These are phyloP conservation scores for Drosophila lacertosa DNA, from an alignment of 1,140 invertebrate genomes.

Conservation along the genomic window DNA sequence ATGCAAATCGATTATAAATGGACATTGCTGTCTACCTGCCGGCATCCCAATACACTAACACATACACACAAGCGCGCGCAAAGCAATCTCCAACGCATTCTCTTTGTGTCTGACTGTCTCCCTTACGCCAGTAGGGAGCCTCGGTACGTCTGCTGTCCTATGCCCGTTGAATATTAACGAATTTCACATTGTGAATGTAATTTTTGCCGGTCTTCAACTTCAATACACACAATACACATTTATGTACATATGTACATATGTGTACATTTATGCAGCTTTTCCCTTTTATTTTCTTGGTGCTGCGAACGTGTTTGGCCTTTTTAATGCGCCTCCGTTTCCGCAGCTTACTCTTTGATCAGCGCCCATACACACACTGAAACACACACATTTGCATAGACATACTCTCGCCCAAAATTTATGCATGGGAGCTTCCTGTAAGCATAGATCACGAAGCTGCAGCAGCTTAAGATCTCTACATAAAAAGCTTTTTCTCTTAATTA, in stretches of 20 bases:
- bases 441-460: slow-evolving; percentile 5
- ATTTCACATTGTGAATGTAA: slow-evolving; percentile 43
- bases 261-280: slow-evolving; percentile 27
- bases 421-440: neutral
- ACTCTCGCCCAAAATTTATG: neutral
- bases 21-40: slow-evolving; percentile 29
- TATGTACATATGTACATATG: neutral
- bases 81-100: neutral
- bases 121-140: neutral
- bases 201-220: slow-evolving; percentile 43
- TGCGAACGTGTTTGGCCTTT: slow-evolving; percentile 38
- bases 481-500: too few species aligned
- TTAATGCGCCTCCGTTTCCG: slow-evolving; percentile 46
- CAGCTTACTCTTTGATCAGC: slow-evolving; percentile 24
- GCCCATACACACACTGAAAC: slow-evolving; percentile 4
- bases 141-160: slow-evolving; percentile 36
- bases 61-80: neutral
- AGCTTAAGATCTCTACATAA: slow-evolving; percentile 9
- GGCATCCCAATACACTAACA: slow-evolving; percentile 23
- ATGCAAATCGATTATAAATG: slow-evolving; percentile 11
- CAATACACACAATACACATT: slow-evolving; percentile 19
- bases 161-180: slow-evolving; percentile 72
- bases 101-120: neutral
- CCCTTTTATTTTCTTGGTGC: slow-evolving; percentile 38
- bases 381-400: neutral